These are phyloP conservation scores for Eupristina koningsbergeri DNA, from an alignment of 1,140 invertebrate species.

Conservation along the genomic window DNA sequence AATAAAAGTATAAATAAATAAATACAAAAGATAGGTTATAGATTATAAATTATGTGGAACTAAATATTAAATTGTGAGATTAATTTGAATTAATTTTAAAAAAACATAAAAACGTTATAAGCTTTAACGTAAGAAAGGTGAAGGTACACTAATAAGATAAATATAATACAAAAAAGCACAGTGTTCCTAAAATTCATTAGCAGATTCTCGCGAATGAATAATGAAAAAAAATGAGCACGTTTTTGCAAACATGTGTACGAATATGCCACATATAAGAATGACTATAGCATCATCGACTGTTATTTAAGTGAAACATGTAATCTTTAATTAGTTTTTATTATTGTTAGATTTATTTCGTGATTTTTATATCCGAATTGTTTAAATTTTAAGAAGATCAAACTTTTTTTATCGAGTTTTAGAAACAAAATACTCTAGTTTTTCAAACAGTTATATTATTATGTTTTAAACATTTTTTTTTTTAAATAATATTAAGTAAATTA, in stretches of 20 bases:
- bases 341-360: background rate
- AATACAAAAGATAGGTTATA: background rate
- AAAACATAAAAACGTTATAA: background rate
- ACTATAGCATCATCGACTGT: slow-evolving; percentile 14
- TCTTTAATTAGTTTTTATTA: slow-evolving; percentile 16
- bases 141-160: slow-evolving; percentile 14
- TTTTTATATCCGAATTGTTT: background rate
- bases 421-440: slow-evolving; percentile 27
- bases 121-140: slow-evolving; percentile 8
- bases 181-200: slow-evolving; percentile 34
- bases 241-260: background rate
- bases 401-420: background rate
- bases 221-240: slow-evolving; percentile 15
- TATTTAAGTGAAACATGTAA: background rate
- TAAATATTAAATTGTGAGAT: slow-evolving; percentile 17
- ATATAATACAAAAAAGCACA: background rate
- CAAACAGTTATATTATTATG: background rate
- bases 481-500: background rate
- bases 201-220: background rate
- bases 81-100: slow-evolving; percentile 11
- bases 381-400: background rate
- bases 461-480: background rate
- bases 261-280: background rate
- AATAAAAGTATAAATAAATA: background rate
- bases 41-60: background rate